Percentiles rank a stretch among this genome's conserved stretches.
These are phyloP conservation scores for Pteropus alecto DNA, from an alignment of 2,113 vertebrate species.

Conservation along the genomic window DNA sequence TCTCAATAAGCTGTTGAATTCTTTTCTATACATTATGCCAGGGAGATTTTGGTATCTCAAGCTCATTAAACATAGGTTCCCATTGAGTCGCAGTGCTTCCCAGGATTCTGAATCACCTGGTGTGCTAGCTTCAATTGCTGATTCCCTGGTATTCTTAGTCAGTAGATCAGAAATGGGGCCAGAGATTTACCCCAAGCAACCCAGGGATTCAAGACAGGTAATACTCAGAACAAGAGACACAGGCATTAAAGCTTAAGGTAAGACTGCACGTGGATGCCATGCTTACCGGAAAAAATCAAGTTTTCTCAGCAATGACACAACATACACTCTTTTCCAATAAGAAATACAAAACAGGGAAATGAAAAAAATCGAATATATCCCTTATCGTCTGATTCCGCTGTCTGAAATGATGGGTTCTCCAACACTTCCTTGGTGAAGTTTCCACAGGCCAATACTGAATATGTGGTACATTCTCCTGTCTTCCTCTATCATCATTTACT, in stretches of 20 bases:
- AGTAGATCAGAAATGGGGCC: not conserved
- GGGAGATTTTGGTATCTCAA: not conserved
- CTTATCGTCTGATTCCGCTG: not conserved
- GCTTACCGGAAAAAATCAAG: not conserved
- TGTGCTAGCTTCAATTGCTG: not conserved
- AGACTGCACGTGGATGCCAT: not conserved
- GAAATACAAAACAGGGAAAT: not conserved
- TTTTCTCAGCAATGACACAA: not conserved
- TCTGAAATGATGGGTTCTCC: not conserved
- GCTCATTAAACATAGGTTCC: not conserved
- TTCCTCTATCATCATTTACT: not conserved
- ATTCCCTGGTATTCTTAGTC: not conserved
- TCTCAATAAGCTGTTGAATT: not conserved
- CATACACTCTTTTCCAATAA: not conserved
- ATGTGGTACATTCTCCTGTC: not conserved
- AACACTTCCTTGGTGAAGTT: not conserved
- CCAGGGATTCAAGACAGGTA: not conserved
- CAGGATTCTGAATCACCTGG: not conserved
- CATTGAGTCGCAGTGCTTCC: not conserved
- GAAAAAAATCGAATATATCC: not conserved
- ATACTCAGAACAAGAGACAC: not conserved
- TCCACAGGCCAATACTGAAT: not conserved
- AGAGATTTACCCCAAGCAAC: not conserved
- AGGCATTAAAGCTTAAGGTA: not conserved
- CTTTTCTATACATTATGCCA: not conserved